These are phyloP conservation scores for Himalopsyche kuldschensis DNA, from an alignment of 2,888 invertebrate species.

Conservation along the genomic window DNA sequence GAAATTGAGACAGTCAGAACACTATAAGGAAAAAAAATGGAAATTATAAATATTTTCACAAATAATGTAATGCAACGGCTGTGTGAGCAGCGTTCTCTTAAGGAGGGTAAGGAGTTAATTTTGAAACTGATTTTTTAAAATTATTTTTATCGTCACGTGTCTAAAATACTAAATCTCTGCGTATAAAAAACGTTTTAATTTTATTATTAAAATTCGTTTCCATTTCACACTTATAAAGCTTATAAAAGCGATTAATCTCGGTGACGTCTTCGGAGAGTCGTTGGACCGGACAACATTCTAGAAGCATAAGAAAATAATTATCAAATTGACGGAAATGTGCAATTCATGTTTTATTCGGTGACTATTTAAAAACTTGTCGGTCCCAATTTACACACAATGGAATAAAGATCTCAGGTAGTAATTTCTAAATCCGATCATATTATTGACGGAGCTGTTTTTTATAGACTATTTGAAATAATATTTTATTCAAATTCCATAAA, in stretches of 20 bases:
- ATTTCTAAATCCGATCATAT: background rate
- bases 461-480: background rate
- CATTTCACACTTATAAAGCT: constrained; percentile 6
- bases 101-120: too few relatives aligned
- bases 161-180: too few relatives aligned
- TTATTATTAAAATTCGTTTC: background rate
- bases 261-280: background rate
- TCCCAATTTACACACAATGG: background rate
- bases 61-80: too few relatives aligned
- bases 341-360: background rate
- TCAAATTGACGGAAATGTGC: background rate
- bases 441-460: background rate
- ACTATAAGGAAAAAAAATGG: too few relatives aligned
- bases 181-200: background rate
- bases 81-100: too few relatives aligned
- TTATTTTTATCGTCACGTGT: too few relatives aligned
- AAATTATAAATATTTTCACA: too few relatives aligned
- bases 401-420: background rate
- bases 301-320: background rate
- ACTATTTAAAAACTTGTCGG: background rate
- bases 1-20: too few relatives aligned
- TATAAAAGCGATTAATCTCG: constrained; percentile 4
- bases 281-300: background rate
- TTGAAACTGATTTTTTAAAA: too few relatives aligned
- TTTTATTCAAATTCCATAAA: too few relatives aligned